These are phyloP conservation scores for Solenopsis fugax DNA, from an alignment of 1,140 invertebrate species.

Conservation along the genomic window DNA sequence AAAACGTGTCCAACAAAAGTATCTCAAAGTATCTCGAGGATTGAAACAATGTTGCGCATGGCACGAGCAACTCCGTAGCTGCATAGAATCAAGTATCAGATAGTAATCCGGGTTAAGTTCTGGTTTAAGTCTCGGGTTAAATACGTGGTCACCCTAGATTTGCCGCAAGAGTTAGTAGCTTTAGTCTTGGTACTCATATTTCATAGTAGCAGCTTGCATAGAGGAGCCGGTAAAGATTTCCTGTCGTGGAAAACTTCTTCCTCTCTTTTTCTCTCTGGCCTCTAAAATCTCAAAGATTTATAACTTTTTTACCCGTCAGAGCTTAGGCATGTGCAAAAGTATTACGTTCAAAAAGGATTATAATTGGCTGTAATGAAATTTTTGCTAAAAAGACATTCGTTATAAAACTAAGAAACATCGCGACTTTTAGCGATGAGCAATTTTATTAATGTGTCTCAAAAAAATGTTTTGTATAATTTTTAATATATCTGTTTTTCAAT, in stretches of 20 bases:
- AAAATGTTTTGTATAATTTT: background rate
- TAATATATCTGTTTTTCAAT: background rate
- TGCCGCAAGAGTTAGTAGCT: conserved; percentile 46
- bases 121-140: conserved; percentile 55
- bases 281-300: background rate
- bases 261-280: background rate
- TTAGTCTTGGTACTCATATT: conserved; percentile 37
- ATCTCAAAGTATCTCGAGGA: background rate
- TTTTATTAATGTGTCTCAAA: background rate
- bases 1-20: background rate
- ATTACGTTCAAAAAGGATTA: background rate
- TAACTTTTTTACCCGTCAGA: background rate
- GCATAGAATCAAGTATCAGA: conserved; percentile 28
- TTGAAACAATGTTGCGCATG: background rate
- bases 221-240: conserved; percentile 6
- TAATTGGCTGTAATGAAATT: background rate
- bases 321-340: background rate
- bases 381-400: background rate
- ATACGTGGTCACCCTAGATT: conserved; percentile 46
- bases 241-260: background rate
- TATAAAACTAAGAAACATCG: background rate
- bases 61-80: background rate
- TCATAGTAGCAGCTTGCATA: conserved; percentile 19
- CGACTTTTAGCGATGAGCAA: no score
- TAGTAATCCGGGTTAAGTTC: conserved; percentile 58